Percentiles rank a stretch among this genome's conserved stretches.
These are phyloP conservation scores for Dicrostonyx torquatus DNA, from an alignment of 2,797 vertebrate species.

Conservation along the genomic window DNA sequence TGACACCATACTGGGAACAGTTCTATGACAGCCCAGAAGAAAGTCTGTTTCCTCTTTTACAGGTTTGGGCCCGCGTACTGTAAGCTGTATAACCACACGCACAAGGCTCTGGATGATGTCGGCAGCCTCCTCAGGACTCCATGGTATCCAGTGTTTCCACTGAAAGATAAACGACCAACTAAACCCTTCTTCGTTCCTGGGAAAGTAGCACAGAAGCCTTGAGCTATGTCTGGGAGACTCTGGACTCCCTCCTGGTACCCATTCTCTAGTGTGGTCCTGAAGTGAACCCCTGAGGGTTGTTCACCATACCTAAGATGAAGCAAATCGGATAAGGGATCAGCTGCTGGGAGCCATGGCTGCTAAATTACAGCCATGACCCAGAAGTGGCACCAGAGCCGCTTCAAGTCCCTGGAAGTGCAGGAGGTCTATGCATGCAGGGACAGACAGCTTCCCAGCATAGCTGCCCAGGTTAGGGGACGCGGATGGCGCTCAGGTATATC, in stretches of 20 bases:
- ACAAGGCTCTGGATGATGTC: accelerated
- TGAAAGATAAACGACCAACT: neutral
- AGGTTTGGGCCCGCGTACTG: neutral
- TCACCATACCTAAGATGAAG: accelerated
- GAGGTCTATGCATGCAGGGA: neutral
- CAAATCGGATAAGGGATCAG: accelerated
- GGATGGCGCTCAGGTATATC: neutral
- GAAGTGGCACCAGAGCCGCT: accelerated
- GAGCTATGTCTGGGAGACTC: accelerated
- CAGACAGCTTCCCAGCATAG: neutral
- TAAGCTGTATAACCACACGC: neutral
- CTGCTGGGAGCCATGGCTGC: accelerated
- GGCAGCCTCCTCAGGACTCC: too few species aligned
- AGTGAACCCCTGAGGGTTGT: neutral
- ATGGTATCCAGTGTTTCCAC: neutral
- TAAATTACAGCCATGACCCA: accelerated
- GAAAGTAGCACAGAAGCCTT: too few species aligned
- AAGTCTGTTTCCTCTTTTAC: neutral
- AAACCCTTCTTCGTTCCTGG: accelerated
- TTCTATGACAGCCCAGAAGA: neutral
- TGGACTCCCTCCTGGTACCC: accelerated
- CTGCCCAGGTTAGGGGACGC: too few species aligned
- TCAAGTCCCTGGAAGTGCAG: accelerated
- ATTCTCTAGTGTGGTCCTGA: neutral
- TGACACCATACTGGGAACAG: neutral